A percentile compares a stretch with the other conserved stretches of the same genome.
Conservation (phyloP, 2,113 vertebrate species). For the Xiphorhynchus elegans region DNA sequence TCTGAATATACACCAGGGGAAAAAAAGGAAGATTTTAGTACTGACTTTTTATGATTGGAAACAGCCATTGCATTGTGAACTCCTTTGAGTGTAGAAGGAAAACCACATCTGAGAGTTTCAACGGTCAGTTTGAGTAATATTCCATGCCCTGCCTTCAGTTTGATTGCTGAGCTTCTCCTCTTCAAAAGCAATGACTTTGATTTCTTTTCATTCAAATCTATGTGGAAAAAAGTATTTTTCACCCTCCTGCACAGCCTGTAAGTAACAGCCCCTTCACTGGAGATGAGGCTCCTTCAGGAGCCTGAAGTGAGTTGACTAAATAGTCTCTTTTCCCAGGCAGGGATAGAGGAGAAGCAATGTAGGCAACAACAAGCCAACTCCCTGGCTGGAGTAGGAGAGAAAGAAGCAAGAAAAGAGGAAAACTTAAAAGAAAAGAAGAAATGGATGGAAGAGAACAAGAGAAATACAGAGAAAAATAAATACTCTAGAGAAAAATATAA, state of each 20-base stretch:
- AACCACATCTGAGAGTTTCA: constrained; percentile 26
- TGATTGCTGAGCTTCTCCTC: constrained; percentile 5
- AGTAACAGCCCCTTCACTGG: not conserved
- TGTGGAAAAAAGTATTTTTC: not conserved
- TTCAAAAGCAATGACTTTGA: not conserved
- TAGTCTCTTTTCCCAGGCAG: not conserved
- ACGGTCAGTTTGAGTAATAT: constrained; percentile 29
- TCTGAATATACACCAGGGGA: not conserved
- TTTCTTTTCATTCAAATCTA: not conserved
- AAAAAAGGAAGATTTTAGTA: not conserved
- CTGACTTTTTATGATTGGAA: constrained; percentile 7
- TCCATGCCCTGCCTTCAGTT: not conserved
- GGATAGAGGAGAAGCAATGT: not conserved
- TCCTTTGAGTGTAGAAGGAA: not conserved
- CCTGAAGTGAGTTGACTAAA: not conserved
- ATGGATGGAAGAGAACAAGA: not conserved
- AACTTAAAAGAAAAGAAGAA: not conserved
- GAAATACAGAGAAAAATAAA: not conserved
- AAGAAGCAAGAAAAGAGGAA: not conserved
- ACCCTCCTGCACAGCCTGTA: not conserved
- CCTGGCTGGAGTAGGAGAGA: not conserved
- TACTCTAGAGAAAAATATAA: not conserved
- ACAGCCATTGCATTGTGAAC: not conserved
- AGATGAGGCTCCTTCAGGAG: not conserved
- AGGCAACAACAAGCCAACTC: not conserved